These are phyloP conservation scores for Lemur catta DNA, from an alignment of 2,797 vertebrate species.

Conservation along the genomic window DNA sequence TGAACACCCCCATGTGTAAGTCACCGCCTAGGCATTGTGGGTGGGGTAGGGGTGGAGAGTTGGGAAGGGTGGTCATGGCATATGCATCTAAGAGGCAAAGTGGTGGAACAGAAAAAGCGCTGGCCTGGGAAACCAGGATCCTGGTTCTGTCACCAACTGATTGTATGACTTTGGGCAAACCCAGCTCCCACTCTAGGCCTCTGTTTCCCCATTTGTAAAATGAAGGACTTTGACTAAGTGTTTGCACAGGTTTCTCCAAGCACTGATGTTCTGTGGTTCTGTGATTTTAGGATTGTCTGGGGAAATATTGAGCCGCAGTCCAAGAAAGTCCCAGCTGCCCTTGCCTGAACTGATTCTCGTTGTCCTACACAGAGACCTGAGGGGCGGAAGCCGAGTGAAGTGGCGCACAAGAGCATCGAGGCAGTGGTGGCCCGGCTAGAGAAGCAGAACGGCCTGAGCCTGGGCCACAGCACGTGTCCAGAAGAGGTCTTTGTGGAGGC, in stretches of 20 bases:
- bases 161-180: not conserved
- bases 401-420: slow-evolving; percentile 94
- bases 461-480: slow-evolving; percentile 89
- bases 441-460: slow-evolving; percentile 91
- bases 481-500: slow-evolving; percentile 90
- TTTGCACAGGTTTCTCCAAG: slow-evolving; percentile 58
- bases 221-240: slow-evolving; percentile 59
- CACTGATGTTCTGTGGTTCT: slow-evolving; percentile 79
- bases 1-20: not conserved
- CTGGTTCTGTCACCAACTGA: not conserved
- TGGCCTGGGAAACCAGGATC: not conserved
- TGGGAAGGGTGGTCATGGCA: not conserved
- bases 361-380: slow-evolving; percentile 84
- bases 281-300: slow-evolving; percentile 81
- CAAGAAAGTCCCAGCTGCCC: slow-evolving; percentile 77
- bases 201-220: slow-evolving; percentile 7
- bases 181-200: not conserved
- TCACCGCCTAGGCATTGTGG: not conserved
- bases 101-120: not conserved
- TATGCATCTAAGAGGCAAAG: not conserved
- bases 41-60: not conserved
- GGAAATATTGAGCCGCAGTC: slow-evolving; percentile 78
- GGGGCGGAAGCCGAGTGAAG: slow-evolving; percentile 87
- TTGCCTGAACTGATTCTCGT: slow-evolving; percentile 80
- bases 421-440: slow-evolving; percentile 98